Evolutionary conservation across 2,888 invertebrate genomes (phyloP), one percentile per base, ranked within the genome.

Genomic region (Platycheirus albimanus): DNA sequence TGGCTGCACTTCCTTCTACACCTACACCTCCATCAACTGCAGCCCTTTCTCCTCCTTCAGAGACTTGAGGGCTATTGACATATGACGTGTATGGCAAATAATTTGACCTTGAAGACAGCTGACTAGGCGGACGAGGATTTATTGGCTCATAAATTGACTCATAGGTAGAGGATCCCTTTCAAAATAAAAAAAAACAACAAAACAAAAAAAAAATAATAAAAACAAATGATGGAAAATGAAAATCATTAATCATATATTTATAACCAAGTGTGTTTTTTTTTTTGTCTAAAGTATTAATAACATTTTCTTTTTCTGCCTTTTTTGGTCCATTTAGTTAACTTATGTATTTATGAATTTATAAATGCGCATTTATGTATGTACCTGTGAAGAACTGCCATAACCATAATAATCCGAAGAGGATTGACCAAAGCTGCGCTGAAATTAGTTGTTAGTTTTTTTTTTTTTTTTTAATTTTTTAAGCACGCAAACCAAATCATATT

Each of bases 81-180:
- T 94, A 94, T 0, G 94, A 93, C 7, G 93, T 93, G 86, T 95
- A 95, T 85, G 94, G 90, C 1, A 94, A 94, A 88, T 94, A 95
- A 87, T 94, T 94, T 19, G 94, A 93, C 43, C 93, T 91, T 4
- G 93, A 92, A 0, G 95, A 94, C 89, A 94, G 91, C 86, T 95
- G 94, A 86, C 94, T 95, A 8, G 95, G 93, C 63, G 95, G 94
- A 36, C 95, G 93, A n/a, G 96, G 95, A 91, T 96, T 96, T 85
- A 97, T 97, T n/a, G 97, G 97, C 87, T 97, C 97, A 90, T 97
- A 97, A 86, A 97, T 94, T 20, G 97, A 96, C 90, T 97, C 97
- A 91, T 97, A 97, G 0, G 95, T 95, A 2, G 94, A 94, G 0
- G 94, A 94, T 7, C 36, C 93, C 93, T 91, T 94, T 91, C n/a